Base-by-base conservation (phyloP, 1,140 invertebrate species). In the Streblospio benedicti region DNA sequence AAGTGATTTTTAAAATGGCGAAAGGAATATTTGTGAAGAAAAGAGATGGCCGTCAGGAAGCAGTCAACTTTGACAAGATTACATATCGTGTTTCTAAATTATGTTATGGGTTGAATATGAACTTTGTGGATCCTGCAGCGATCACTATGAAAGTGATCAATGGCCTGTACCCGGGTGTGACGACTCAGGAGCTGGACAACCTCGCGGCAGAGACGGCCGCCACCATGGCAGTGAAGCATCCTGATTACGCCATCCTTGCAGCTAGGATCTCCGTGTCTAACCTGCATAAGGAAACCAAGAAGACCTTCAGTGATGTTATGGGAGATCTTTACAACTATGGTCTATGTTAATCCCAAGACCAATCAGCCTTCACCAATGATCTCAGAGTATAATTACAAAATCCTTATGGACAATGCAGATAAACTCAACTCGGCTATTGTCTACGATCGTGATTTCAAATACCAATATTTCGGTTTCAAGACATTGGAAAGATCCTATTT, bases 401-500 rank as follows among this genome's bases (percentile, higher is more conserved):
- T 98, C 49, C 87, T 98, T 1, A 86, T 88, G 79, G 83, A 88
- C 30, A 85, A 99, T 81, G 87, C 90, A 30, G 90, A 82, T 72
- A 81, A 81, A 69, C 74, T 99, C 0, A 93, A 99, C 78, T 93
- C 92, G n/a, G 87, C 91, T 2, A 96, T 99, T 66, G 91, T 97
- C 51, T 97, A 98, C 79, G 92, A 98, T 70, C 83, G 96, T 65
- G 97, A 99, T 80, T 99, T 93, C 72, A 87, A 83, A 57, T 99
- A 97, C 76, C 96, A 95, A 74, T 99, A 96, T 74, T 99, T 99
- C 84, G 96, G 95, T 35, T 99, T 99, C 69, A 99, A 97, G 82
- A n/a, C n/a, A n/a, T n/a, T n/a, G n/a, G n/a, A n/a, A n/a, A n/a
- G n/a, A n/a, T n/a, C n/a, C n/a, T n/a, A n/a, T n/a, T n/a, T n/a